phyloP scores from a whole-genome alignment of 1,140 invertebrate species.

The Ericerus pela region DNA sequence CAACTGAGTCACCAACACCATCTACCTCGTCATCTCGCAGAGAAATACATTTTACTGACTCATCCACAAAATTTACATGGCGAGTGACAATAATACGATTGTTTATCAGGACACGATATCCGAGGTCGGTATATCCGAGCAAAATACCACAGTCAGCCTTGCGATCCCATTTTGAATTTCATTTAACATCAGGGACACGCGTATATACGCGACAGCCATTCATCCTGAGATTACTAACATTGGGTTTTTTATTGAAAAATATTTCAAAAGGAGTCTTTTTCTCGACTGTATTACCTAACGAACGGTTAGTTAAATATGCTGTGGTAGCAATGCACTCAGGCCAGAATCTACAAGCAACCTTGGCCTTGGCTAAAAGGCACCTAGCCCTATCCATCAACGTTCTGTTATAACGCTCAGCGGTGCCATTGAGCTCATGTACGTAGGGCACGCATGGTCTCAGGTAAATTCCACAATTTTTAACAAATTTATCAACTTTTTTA shows the following conservation, averaged over 20 bases:
- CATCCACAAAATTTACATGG: no score
- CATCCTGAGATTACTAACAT: neutral
- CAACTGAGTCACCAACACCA: no score
- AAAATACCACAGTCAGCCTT: no score
- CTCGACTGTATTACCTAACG: conserved; percentile 4
- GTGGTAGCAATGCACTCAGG: conserved; percentile 16
- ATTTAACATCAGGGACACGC: conserved; percentile 18
- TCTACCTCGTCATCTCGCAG: no score
- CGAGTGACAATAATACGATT: no score
- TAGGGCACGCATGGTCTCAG: neutral
- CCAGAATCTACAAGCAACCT: conserved; percentile 17
- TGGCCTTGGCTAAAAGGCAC: conserved; percentile 17
- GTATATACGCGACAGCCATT: conserved; percentile 23
- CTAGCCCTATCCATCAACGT: conserved; percentile 17
- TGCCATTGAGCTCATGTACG: conserved; percentile 4
- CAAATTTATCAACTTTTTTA: neutral
- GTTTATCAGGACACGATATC: no score
- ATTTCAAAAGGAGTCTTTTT: conserved; percentile 1
- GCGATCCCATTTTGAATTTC: no score
- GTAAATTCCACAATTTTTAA: conserved; percentile 1
- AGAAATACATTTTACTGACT: no score
- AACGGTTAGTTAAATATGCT: conserved; percentile 17
- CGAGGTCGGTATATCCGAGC: no score
- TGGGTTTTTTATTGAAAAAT: neutral
- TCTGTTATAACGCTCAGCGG: conserved; percentile 17